A percentile compares a stretch with the other conserved stretches of the same genome.
These are phyloP conservation scores for Nibea coibor DNA, from an alignment of 2,113 vertebrate genomes.

Conservation along the genomic window DNA sequence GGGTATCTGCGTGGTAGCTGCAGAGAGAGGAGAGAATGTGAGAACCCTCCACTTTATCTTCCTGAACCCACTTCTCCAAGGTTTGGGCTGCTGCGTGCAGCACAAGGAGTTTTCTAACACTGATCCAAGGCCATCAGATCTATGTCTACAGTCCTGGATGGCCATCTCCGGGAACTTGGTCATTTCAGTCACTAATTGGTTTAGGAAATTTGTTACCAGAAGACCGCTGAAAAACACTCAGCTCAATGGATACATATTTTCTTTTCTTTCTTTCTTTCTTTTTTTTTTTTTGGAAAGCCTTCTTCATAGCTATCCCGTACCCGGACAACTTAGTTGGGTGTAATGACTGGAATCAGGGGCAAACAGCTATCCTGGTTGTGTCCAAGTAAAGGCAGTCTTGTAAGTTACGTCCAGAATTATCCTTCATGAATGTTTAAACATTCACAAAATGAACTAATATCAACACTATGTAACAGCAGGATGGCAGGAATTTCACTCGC, in stretches of 20 bases:
- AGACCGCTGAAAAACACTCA: not conserved
- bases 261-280: too few relatives aligned
- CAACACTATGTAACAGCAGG: too few relatives aligned
- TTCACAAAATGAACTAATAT: too few relatives aligned
- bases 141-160: not conserved
- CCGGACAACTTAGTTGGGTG: not conserved
- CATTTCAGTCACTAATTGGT: not conserved
- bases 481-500: too few relatives aligned
- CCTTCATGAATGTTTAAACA: too few relatives aligned
- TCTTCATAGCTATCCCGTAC: not conserved
- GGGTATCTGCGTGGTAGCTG: slow-evolving; percentile 7
- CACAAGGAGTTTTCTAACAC: not conserved
- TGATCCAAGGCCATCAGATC: not conserved
- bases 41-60: slow-evolving; percentile 18
- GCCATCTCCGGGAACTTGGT: not conserved
- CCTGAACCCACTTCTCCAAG: slow-evolving; percentile 27
- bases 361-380: not conserved
- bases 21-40: slow-evolving; percentile 2
- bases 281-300: too few relatives aligned
- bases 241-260: not conserved
- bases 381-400: not conserved
- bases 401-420: too few relatives aligned
- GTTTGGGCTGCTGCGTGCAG: slow-evolving; percentile 10
- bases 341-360: not conserved
- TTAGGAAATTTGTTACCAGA: not conserved